Conservation (phyloP, 1,140 invertebrate genomes). For the Meloidogyne chitwoodi region DNA sequence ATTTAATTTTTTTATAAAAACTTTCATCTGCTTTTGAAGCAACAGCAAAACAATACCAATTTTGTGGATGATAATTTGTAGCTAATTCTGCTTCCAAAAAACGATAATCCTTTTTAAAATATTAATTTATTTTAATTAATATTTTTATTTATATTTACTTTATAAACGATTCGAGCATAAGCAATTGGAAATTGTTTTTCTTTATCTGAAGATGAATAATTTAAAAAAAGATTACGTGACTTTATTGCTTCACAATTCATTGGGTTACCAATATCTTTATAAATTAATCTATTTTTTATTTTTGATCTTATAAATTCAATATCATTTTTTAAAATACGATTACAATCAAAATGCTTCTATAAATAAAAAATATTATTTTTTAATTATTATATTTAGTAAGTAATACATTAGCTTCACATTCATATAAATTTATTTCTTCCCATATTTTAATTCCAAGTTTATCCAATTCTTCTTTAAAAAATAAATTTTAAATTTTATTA, state of each 20-base stretch:
- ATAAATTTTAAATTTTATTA: too few species aligned
- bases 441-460: too few species aligned
- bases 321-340: neutral
- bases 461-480: too few species aligned
- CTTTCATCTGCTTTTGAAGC: neutral
- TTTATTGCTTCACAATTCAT: conserved; percentile 14
- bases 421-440: too few species aligned
- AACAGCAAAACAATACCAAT: neutral
- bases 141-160: neutral
- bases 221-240: conserved; percentile 1
- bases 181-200: neutral
- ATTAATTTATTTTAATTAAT: neutral
- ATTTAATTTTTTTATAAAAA: conserved; percentile 26
- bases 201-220: neutral
- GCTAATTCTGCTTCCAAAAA: conserved; percentile 3
- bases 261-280: neutral
- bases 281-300: neutral
- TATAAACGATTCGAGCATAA: neutral
- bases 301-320: neutral
- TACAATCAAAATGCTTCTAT: neutral
- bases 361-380: too few species aligned
- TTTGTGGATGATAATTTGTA: neutral
- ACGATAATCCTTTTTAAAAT: neutral
- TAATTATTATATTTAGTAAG: too few species aligned
- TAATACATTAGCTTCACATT: too few species aligned